Base-by-base conservation (phyloP, 2,797 vertebrate species). In the Sebastes kiyomatsui region DNA sequence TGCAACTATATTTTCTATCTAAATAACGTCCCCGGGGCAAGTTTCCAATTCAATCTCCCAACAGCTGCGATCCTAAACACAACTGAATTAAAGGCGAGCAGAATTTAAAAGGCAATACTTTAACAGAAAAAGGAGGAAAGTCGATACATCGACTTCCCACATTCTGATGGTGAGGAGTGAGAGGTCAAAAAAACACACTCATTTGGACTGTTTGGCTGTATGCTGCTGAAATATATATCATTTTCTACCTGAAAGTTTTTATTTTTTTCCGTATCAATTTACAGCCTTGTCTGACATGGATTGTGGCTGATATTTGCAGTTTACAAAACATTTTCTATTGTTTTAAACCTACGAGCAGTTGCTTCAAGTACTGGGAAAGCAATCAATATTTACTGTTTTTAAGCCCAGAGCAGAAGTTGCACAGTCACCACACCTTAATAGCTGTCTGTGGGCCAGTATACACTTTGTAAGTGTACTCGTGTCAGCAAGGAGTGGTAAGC, bases 381-480 rank as follows among this genome's bases (percentile, higher is more conserved):
- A 70, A 90, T 93, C 91, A 79, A 89, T 92, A 91, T 90, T 88
- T 92, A 81, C 70, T 83, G 79, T 85, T 85, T 55, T 85, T 69
- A 77, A 87, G 83, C 84, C 73, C 66, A 66, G 73, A 79, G 86
- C 82, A 75, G 71, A 85, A 90, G 81, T 71, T 92, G 90, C 80
- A 85, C 49, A 84, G 82, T 84, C 89, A 87, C 80, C 80, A 86
- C 75, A 90, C 80, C 74, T 84, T 90, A 90, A 91, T 84, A 83
- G 85, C 82, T 82, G 86, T 84, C 84, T 81, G 64, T 85, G 72
- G 84, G 77, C 80, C 72, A 82, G 69, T 87, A 72, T 81, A 74
- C 67, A 85, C 79, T 88, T 71, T 77, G 69, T 84, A 67, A 89
- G 71, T 67, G 78, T 64, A 77, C 55, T 77, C 68, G 61, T 80